phyloP scores from a whole-genome alignment of 2,797 vertebrate species.

The Falco peregrinus region DNA sequence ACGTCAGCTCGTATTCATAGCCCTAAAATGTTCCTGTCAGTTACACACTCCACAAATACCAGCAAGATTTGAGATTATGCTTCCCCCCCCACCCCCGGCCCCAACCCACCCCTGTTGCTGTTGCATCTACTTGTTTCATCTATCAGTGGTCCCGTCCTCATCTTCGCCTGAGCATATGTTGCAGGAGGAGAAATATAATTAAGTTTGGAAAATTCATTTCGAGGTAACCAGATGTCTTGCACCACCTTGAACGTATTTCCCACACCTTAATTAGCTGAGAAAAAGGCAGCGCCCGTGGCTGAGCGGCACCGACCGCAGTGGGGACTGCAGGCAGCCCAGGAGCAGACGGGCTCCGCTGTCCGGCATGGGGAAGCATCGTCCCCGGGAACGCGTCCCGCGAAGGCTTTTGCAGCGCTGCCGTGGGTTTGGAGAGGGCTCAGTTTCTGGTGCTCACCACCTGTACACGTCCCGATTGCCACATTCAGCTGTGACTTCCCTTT shows the following conservation, averaged over 20 bases:
- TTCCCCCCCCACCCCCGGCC: neutral
- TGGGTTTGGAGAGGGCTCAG: neutral
- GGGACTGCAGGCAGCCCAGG: neutral
- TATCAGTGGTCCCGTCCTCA: neutral
- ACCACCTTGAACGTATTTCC: neutral
- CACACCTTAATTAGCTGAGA: neutral
- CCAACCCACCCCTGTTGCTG: neutral
- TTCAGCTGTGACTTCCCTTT: neutral
- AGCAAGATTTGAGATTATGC: neutral
- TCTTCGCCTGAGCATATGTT: neutral
- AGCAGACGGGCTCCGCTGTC: neutral
- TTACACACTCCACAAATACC: neutral
- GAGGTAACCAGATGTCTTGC: neutral
- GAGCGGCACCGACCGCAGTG: neutral
- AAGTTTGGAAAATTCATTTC: neutral
- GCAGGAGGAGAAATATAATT: neutral
- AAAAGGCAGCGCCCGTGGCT: neutral
- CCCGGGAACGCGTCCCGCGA: neutral
- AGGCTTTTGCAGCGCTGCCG: fast-evolving
- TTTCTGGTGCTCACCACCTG: neutral
- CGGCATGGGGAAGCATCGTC: neutral
- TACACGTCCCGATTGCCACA: neutral
- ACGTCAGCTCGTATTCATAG: neutral
- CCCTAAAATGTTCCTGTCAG: constrained; percentile 1
- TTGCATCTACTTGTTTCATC: neutral